Percentiles rank a stretch among this genome's conserved stretches.
Conservation (phyloP, 2,797 vertebrate genomes). For the Pangasius macronema region DNA sequence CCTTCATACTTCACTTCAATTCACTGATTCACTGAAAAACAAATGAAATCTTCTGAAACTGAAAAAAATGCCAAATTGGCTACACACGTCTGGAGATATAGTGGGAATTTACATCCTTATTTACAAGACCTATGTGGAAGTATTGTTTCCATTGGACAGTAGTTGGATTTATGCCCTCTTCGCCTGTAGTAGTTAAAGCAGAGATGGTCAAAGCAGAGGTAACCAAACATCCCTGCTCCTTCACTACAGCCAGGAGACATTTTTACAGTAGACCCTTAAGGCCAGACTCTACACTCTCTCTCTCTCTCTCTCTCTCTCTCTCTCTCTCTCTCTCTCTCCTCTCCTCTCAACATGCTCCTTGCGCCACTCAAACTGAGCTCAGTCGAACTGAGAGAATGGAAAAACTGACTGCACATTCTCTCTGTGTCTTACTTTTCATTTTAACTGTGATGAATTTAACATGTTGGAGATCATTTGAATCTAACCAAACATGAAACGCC, state of each 20-base stretch:
- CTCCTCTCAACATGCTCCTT: conserved; percentile 53
- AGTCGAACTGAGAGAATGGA: conserved; percentile 70
- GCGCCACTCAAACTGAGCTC: conserved; percentile 66
- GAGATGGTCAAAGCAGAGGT: conserved; percentile 16
- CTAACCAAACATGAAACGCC: conserved; percentile 66
- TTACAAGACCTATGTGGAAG: conserved; percentile 15
- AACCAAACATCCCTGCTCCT: conserved; percentile 27
- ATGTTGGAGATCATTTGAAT: conserved; percentile 67
- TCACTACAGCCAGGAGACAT: conserved; percentile 46
- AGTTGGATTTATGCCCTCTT: not conserved
- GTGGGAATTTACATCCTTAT: not conserved
- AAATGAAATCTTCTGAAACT: conserved; percentile 3
- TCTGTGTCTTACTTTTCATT: conserved; percentile 61
- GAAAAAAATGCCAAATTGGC: not conserved
- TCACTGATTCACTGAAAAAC: conserved; percentile 4
- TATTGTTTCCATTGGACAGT: conserved; percentile 23
- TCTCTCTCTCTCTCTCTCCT: conserved; percentile 40
- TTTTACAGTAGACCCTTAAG: conserved; percentile 53
- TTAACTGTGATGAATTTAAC: conserved; percentile 69
- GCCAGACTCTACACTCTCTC: conserved; percentile 49
- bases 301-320: conserved; percentile 37
- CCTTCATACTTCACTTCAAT: conserved; percentile 8
- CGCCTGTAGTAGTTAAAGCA: conserved; percentile 14
- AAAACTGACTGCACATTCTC: conserved; percentile 63
- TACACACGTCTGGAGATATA: not conserved